phyloP scores from a whole-genome alignment of 2,888 invertebrate species.

The Macropis europaea region DNA sequence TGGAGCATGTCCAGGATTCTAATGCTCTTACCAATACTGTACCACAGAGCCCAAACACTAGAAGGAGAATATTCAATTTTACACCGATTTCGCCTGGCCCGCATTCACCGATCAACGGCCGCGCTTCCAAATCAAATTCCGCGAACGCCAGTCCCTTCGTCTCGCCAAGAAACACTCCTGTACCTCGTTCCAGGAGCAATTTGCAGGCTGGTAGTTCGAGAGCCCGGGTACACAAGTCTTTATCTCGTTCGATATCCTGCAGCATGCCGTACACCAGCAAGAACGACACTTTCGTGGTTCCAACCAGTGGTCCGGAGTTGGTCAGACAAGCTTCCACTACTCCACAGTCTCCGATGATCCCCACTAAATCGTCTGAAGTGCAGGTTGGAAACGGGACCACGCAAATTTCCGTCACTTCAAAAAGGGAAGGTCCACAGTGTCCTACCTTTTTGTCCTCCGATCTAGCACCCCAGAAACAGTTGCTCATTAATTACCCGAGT shows the following conservation, averaged over 20 bases:
- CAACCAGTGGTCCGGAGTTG: constrained; percentile 70
- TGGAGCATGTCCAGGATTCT: constrained; percentile 72
- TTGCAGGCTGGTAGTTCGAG: constrained; percentile 80
- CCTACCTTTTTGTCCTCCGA: constrained; percentile 65
- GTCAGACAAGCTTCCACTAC: constrained; percentile 57
- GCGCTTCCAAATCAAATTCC: constrained; percentile 83
- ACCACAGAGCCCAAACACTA: constrained; percentile 88
- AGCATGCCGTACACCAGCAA: constrained; percentile 72
- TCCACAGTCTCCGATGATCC: constrained; percentile 66
- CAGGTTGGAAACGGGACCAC: constrained; percentile 59
- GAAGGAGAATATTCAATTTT: constrained; percentile 91
- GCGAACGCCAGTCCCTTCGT: constrained; percentile 90
- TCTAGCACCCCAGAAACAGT: constrained; percentile 72
- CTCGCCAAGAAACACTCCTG: constrained; percentile 89
- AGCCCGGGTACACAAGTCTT: constrained; percentile 68
- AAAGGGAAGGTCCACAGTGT: constrained; percentile 54
- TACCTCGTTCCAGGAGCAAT: constrained; percentile 84
- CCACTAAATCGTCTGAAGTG: constrained; percentile 69
- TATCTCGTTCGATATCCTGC: constrained; percentile 77
- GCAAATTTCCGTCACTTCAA: constrained; percentile 51
- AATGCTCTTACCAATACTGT: constrained; percentile 78
- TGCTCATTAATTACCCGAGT: constrained; percentile 77
- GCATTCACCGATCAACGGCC: constrained; percentile 83
- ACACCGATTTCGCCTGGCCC: constrained; percentile 92
- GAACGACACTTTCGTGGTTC: constrained; percentile 75